These are phyloP conservation scores for Campylomormyrus numenius DNA, from an alignment of 2,113 vertebrate species.

Conservation along the genomic window DNA sequence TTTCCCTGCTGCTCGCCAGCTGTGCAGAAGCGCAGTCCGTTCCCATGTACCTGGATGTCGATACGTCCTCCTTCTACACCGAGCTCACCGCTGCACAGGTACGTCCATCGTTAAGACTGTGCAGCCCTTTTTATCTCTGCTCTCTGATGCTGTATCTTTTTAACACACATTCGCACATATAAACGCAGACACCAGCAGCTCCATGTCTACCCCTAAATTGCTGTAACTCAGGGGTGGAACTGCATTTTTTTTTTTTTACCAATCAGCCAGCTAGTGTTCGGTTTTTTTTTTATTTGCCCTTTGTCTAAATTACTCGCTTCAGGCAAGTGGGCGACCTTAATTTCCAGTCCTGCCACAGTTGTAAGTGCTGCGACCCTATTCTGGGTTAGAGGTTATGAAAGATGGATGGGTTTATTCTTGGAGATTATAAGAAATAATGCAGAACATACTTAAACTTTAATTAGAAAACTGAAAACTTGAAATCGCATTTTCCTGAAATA, in stretches of 20 bases:
- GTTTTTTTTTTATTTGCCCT: background rate
- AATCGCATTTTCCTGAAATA: background rate
- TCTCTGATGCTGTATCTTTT: background rate
- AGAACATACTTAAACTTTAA: background rate
- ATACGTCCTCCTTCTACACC: conserved; percentile 62
- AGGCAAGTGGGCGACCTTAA: background rate
- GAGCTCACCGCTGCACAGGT: conserved; percentile 64
- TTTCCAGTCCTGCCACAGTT: background rate
- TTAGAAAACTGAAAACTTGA: background rate
- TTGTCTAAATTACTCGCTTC: background rate
- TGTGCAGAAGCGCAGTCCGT: conserved; percentile 61
- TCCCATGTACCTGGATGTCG: conserved; percentile 61
- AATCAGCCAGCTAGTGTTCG: background rate
- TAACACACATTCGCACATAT: background rate
- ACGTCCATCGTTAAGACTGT: background rate
- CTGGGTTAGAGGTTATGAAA: background rate
- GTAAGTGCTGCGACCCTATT: background rate
- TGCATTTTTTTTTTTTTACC: background rate
- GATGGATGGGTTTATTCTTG: background rate
- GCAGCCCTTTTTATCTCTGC: background rate
- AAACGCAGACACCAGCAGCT: background rate
- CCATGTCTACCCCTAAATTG: background rate
- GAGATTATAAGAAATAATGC: background rate
- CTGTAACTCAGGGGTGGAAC: background rate
- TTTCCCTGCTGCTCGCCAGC: conserved; percentile 37